Conservation (phyloP, 92 coral and sea anemone species). For the Palythoa grandis region DNA sequence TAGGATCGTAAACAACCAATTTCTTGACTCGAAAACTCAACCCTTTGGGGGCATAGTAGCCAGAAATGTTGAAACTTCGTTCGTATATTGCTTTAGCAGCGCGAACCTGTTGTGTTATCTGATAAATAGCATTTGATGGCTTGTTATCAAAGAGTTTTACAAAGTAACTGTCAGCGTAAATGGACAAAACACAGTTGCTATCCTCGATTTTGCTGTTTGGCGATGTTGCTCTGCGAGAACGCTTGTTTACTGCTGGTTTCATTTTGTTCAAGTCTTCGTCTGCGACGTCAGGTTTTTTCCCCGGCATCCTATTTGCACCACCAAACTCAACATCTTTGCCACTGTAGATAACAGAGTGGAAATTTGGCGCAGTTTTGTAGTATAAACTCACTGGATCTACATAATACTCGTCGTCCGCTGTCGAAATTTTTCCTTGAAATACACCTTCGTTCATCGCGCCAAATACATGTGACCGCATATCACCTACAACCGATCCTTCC, state of each 20-base stretch:
- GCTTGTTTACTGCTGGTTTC: not conserved
- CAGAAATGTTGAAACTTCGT: slow-evolving; percentile 69
- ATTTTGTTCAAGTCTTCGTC: slow-evolving; percentile 26
- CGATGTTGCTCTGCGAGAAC: slow-evolving; percentile 67
- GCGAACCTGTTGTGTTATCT: slow-evolving; percentile 80
- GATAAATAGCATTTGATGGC: slow-evolving; percentile 75
- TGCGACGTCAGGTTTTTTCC: slow-evolving; percentile 36
- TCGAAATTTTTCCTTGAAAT: slow-evolving; percentile 88
- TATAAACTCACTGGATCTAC: slow-evolving; percentile 90
- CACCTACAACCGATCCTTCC: slow-evolving; percentile 83
- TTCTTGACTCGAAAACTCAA: slow-evolving; percentile 81
- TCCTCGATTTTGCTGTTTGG: slow-evolving; percentile 17
- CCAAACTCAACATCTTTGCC: slow-evolving; percentile 76
- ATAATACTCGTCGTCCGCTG: slow-evolving; percentile 72
- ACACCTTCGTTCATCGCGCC: slow-evolving; percentile 86
- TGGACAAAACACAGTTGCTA: slow-evolving; percentile 76
- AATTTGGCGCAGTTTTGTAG: slow-evolving; percentile 65
- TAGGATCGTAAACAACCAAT: slow-evolving; percentile 67
- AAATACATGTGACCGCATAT: slow-evolving; percentile 77
- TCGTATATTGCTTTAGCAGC: slow-evolving; percentile 80
- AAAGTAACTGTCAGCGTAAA: slow-evolving; percentile 84
- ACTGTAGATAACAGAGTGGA: slow-evolving; percentile 94
- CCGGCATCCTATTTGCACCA: slow-evolving; percentile 49
- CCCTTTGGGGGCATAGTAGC: slow-evolving; percentile 68
- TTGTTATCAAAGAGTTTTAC: slow-evolving; percentile 73